Evolutionary conservation across 1,140 invertebrate species (phyloP).

Genomic region (Zeugodacus cucurbitae): DNA sequence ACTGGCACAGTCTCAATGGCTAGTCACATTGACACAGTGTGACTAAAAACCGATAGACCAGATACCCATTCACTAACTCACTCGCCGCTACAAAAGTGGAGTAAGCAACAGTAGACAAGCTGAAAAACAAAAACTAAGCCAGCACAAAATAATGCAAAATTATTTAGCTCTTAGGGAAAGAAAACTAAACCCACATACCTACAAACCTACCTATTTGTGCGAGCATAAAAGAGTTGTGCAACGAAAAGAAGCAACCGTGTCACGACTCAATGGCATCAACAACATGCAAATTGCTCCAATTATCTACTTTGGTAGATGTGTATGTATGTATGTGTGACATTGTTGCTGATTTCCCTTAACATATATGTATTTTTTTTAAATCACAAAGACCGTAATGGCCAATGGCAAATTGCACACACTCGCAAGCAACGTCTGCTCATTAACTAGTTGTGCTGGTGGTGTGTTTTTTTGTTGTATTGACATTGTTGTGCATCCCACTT

Average conservation of each 20-base stretch:
- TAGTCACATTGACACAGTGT: background rate
- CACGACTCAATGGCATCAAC: constrained; percentile 8
- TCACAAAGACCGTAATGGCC: background rate
- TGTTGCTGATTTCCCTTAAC: background rate
- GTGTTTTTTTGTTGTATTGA: background rate
- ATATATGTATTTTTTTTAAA: background rate
- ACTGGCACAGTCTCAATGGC: background rate
- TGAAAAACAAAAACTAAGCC: background rate
- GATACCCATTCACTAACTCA: background rate
- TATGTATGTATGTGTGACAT: background rate
- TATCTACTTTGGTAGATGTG: background rate
- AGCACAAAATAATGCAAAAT: background rate
- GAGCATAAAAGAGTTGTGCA: background rate
- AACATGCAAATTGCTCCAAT: constrained; percentile 30
- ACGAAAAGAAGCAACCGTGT: background rate
- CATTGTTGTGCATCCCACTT: background rate
- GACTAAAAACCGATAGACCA: background rate
- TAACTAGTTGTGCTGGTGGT: background rate
- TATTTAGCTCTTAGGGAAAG: background rate
- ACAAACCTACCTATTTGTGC: background rate
- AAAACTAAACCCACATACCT: background rate
- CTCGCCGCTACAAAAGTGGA: background rate
- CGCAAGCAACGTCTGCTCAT: background rate
- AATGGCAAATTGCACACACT: background rate
- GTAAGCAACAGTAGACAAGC: background rate